phyloP scores from a whole-genome alignment of 2,797 vertebrate genomes.

The Megaceryle alcyon region DNA sequence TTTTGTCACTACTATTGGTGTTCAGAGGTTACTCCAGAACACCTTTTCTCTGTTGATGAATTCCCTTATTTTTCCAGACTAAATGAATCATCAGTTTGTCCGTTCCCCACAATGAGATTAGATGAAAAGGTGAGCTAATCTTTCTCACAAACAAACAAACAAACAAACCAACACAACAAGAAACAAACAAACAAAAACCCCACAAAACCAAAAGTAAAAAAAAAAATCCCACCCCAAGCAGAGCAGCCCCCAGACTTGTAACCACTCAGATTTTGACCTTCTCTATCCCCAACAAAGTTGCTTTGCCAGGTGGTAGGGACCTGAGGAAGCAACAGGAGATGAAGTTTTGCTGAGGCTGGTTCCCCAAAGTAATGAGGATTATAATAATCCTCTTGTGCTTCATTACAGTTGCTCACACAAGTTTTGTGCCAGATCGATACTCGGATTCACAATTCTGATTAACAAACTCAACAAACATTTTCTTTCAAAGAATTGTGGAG shows the following conservation, averaged over 20 bases:
- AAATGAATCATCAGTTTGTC: not conserved
- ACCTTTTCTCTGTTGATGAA: not conserved
- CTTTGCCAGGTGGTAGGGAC: not conserved
- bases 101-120: not conserved
- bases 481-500: not conserved
- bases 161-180: not conserved
- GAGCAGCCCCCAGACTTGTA: not conserved
- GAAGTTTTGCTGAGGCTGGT: not conserved
- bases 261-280: not conserved
- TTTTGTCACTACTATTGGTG: not conserved
- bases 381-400: not conserved
- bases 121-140: not conserved
- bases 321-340: not conserved
- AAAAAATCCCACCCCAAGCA: not conserved
- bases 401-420: not conserved
- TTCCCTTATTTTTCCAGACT: not conserved
- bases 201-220: too few relatives aligned
- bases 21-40: not conserved
- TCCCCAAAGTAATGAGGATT: not conserved
- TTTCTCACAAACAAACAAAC: not conserved
- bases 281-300: not conserved
- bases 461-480: not conserved
- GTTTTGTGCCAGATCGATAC: not conserved
- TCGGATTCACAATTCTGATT: not conserved
- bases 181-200: not conserved